Evolutionary conservation across 2,113 vertebrate species (phyloP).

Genomic region (Misgurnus anguillicaudatus): DNA sequence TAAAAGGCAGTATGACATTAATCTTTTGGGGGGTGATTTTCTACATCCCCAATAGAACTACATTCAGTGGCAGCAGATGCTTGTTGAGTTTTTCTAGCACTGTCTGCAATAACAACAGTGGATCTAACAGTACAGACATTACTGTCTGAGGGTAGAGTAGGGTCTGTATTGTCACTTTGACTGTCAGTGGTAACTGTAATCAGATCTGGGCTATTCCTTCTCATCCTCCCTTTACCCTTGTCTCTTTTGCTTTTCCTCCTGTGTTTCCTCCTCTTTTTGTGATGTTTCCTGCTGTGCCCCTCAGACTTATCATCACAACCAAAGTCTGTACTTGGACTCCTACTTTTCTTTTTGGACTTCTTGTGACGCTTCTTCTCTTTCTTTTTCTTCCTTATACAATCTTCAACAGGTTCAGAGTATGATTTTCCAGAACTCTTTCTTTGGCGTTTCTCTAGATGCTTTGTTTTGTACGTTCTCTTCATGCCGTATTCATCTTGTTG

Average conservation of each 20-base stretch:
- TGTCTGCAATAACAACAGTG: too few relatives aligned
- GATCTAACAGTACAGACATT: too few relatives aligned
- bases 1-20: too few relatives aligned
- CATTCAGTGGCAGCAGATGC: too few relatives aligned
- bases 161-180: too few relatives aligned
- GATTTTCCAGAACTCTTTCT: conserved; percentile 46
- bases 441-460: conserved; percentile 78
- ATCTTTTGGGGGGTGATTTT: too few relatives aligned
- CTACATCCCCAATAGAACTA: too few relatives aligned
- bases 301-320: conserved; percentile 75
- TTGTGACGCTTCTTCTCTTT: conserved; percentile 71
- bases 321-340: conserved; percentile 83
- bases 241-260: conserved; percentile 84
- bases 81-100: too few relatives aligned
- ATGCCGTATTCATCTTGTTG: conserved; percentile 83
- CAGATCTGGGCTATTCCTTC: conserved; percentile 70
- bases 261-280: conserved; percentile 90
- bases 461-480: conserved; percentile 91
- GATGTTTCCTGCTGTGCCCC: conserved; percentile 73
- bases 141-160: too few relatives aligned
- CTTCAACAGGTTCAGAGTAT: conserved; percentile 11
- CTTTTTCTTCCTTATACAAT: conserved; percentile 61
- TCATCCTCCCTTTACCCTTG: conserved; percentile 55
- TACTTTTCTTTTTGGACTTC: conserved; percentile 74
- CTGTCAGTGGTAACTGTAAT: too few relatives aligned